Evolutionary conservation across 1,140 invertebrate species (phyloP).

Genomic region (Zaprionus nigranus): DNA sequence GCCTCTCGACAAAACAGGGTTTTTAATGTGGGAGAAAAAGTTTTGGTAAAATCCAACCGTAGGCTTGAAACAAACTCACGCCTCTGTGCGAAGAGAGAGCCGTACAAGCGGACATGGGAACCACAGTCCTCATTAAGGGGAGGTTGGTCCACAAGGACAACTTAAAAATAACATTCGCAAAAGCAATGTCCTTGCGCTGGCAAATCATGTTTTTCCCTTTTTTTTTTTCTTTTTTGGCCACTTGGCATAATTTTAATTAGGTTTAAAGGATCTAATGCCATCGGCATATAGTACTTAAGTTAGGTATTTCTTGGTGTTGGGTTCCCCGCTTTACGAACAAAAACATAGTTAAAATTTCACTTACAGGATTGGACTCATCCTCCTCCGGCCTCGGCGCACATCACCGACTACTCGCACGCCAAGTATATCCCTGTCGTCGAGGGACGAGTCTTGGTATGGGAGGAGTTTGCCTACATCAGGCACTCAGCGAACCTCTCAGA

Average conservation of each 20-base stretch:
- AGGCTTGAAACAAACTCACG: neutral
- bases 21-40: neutral
- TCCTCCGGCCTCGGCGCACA: neutral
- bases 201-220: too few relatives aligned
- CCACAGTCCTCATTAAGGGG: constrained; percentile 3
- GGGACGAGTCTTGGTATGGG: constrained; percentile 1
- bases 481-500: constrained; percentile 27
- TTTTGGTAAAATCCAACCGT: neutral
- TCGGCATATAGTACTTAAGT: neutral
- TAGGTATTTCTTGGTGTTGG: neutral
- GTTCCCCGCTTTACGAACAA: neutral
- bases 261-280: neutral
- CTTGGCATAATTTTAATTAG: neutral
- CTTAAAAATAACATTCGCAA: too few relatives aligned
- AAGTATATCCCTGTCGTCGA: constrained; percentile 25
- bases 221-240: neutral
- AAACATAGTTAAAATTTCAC: constrained; percentile 3
- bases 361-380: constrained; percentile 11
- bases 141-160: neutral
- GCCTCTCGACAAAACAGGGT: neutral
- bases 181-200: too few relatives aligned
- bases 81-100: neutral
- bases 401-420: constrained; percentile 26
- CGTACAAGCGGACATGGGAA: constrained; percentile 1
- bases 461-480: constrained; percentile 6